A percentile compares a stretch with the other conserved stretches of the same genome.
phyloP scores from a whole-genome alignment of 2,888 invertebrate species.

The Gymnoscelis rufifasciata region DNA sequence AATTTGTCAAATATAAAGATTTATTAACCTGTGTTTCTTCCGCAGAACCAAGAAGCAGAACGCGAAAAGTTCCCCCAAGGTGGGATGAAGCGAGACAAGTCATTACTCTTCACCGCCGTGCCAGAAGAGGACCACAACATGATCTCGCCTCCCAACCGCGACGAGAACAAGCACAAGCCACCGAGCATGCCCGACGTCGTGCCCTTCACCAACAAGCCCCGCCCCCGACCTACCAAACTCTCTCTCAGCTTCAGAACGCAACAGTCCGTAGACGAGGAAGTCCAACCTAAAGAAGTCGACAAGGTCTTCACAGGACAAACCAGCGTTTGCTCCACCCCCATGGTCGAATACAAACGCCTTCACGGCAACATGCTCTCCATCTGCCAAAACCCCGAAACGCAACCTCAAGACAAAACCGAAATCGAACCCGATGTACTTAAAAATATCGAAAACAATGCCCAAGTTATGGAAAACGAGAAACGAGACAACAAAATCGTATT shows the following conservation, averaged over 20 bases:
- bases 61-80: slow-evolving; percentile 66
- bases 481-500: slow-evolving; percentile 58
- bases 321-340: slow-evolving; percentile 87
- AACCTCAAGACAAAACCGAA: slow-evolving; percentile 72
- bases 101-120: slow-evolving; percentile 89
- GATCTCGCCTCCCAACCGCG: slow-evolving; percentile 66
- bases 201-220: slow-evolving; percentile 71
- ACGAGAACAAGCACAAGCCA: slow-evolving; percentile 42
- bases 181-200: slow-evolving; percentile 72
- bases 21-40: slow-evolving; percentile 5
- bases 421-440: slow-evolving; percentile 63
- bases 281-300: slow-evolving; percentile 72
- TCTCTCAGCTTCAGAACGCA: slow-evolving; percentile 79
- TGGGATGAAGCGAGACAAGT: slow-evolving; percentile 87
- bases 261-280: slow-evolving; percentile 77
- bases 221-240: slow-evolving; percentile 76
- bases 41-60: slow-evolving; percentile 68
- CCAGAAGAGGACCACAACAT: slow-evolving; percentile 85
- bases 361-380: slow-evolving; percentile 87
- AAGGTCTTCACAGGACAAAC: slow-evolving; percentile 83
- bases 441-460: slow-evolving; percentile 56
- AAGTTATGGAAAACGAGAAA: slow-evolving; percentile 56
- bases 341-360: slow-evolving; percentile 86
- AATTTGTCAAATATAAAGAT: no score
- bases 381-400: slow-evolving; percentile 81